These are phyloP conservation scores for Fregetta grallaria DNA, from an alignment of 2,113 vertebrate genomes.

Conservation along the genomic window DNA sequence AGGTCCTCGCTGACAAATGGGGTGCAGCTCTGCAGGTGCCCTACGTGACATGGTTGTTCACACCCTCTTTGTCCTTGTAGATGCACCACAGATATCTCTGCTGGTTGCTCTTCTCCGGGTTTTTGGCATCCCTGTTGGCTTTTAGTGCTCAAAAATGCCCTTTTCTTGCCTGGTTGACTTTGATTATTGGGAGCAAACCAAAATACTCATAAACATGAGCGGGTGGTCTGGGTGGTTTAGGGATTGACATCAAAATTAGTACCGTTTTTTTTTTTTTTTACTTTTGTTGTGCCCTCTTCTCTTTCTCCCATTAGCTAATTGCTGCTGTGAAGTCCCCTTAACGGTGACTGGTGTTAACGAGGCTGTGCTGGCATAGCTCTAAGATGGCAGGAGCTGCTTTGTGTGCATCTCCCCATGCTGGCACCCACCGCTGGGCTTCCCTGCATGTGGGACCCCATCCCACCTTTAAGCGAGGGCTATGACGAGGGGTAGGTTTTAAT, in stretches of 20 bases:
- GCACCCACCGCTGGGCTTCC: fast-evolving
- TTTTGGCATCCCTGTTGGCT: background rate
- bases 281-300: background rate
- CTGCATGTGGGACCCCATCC: fast-evolving
- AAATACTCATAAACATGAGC: background rate
- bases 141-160: background rate
- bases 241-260: background rate
- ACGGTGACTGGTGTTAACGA: background rate
- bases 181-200: background rate
- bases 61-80: background rate
- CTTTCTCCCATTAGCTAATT: background rate
- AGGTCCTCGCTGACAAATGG: background rate
- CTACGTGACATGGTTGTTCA: fast-evolving
- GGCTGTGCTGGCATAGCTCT: background rate
- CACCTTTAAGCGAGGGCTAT: fast-evolving
- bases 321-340: background rate
- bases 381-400: conserved; percentile 5
- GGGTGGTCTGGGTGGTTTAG: background rate
- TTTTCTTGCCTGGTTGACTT: background rate
- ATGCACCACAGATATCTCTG: background rate
- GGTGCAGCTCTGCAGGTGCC: background rate
- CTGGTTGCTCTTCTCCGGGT: background rate
- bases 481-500: background rate
- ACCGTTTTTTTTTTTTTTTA: background rate
- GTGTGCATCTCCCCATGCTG: background rate